phyloP scores from a whole-genome alignment of 1,140 invertebrate genomes.

The Pantala flavescens region DNA sequence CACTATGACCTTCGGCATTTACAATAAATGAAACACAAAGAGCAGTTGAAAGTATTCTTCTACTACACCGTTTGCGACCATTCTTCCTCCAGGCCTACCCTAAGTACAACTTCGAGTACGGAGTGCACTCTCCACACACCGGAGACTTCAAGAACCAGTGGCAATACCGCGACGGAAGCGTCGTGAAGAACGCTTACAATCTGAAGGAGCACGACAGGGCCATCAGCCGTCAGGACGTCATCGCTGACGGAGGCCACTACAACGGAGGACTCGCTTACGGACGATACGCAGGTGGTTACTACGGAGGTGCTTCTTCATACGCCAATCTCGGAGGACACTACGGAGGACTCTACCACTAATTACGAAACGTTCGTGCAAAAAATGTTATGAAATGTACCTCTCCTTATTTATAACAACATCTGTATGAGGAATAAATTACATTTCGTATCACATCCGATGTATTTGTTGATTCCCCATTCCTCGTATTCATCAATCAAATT shows the following conservation, averaged over 20 bases:
- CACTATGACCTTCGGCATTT: too few species aligned
- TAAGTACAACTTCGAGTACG: conserved; percentile 23
- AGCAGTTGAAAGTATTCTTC: too few species aligned
- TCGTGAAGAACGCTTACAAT: conserved; percentile 26
- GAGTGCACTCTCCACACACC: conserved; percentile 21
- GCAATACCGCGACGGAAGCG: conserved; percentile 18
- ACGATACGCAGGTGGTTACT: conserved; percentile 17
- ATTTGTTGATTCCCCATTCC: too few species aligned
- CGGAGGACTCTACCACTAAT: too few species aligned
- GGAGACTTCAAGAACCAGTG: conserved; percentile 23
- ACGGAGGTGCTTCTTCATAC: background rate
- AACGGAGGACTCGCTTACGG: conserved; percentile 24
- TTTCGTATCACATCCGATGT: too few species aligned
- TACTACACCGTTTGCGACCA: too few species aligned
- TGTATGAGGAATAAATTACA: too few species aligned
- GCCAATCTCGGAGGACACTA: background rate
- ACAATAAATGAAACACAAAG: too few species aligned
- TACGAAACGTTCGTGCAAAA: too few species aligned
- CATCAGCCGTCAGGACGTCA: conserved; percentile 28
- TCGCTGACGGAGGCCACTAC: conserved; percentile 21
- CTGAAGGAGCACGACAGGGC: conserved; percentile 41
- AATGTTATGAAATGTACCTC: too few species aligned
- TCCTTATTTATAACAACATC: too few species aligned
- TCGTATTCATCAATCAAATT: too few species aligned
- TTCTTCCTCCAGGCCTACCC: conserved; percentile 16